phyloP scores from a whole-genome alignment of 2,888 invertebrate species.

The Sialis fuliginosa region DNA sequence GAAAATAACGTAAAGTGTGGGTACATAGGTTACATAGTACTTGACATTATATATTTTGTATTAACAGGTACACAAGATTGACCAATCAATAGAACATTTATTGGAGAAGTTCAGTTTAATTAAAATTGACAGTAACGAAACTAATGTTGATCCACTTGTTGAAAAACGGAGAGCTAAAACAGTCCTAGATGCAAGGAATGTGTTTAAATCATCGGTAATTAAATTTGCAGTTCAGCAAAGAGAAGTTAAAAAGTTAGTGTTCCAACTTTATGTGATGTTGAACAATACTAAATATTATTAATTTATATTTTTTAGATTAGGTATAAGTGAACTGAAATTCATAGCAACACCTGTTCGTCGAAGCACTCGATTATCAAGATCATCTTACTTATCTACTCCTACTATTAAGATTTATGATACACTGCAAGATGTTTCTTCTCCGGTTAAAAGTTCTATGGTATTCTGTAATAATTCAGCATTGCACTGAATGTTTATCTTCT shows the following conservation, averaged over 20 bases:
- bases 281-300: not conserved
- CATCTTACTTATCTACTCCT: constrained; percentile 14
- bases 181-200: constrained; percentile 32
- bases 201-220: constrained; percentile 39
- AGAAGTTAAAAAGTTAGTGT: constrained; percentile 12
- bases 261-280: not conserved
- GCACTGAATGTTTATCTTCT: too few relatives aligned
- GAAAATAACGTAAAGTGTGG: too few relatives aligned
- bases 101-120: constrained; percentile 38
- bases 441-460: constrained; percentile 9
- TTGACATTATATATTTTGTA: not conserved
- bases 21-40: too few relatives aligned
- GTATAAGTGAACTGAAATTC: constrained; percentile 14
- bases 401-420: constrained; percentile 15
- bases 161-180: constrained; percentile 13
- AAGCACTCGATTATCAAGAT: constrained; percentile 23
- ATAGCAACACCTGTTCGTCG: constrained; percentile 32
- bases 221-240: constrained; percentile 32
- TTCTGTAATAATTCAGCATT: constrained; percentile 14
- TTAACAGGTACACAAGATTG: constrained; percentile 30
- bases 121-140: constrained; percentile 26
- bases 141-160: constrained; percentile 6
- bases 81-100: constrained; percentile 33
- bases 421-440: constrained; percentile 12
- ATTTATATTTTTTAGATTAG: not conserved